Conservation (phyloP, 2,113 vertebrate species). For the Coptodon rendalli region DNA sequence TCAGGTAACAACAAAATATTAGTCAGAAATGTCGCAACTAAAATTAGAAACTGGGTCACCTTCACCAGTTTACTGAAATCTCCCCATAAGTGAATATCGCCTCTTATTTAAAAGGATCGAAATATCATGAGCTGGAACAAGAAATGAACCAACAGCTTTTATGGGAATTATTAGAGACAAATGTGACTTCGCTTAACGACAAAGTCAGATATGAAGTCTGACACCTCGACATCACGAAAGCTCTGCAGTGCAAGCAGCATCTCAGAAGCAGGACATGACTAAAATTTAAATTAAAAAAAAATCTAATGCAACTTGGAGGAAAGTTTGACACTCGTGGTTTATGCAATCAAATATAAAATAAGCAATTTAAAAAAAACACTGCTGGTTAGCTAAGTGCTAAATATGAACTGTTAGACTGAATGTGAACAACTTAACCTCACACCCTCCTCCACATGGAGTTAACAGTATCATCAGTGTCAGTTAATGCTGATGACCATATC, state of each 20-base stretch:
- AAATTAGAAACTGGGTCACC: not conserved
- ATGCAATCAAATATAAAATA: not conserved
- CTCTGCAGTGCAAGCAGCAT: not conserved
- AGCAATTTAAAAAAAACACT: not conserved
- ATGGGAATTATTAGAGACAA: not conserved
- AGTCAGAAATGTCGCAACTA: not conserved
- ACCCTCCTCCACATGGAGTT: not conserved
- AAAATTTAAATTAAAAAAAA: not conserved
- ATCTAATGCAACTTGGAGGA: not conserved
- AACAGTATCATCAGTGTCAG: slow-evolving; percentile 10
- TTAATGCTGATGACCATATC: slow-evolving; percentile 9
- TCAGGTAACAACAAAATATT: not conserved
- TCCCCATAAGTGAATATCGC: not conserved
- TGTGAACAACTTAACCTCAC: not conserved
- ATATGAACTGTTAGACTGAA: not conserved
- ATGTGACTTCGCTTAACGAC: fast-evolving
- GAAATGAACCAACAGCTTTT: not conserved
- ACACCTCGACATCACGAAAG: not conserved
- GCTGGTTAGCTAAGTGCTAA: not conserved
- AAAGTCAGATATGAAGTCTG: not conserved
- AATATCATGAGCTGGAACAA: not conserved
- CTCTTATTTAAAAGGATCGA: not conserved
- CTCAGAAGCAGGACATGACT: not conserved
- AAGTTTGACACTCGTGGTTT: not conserved
- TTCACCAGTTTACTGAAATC: not conserved